Evolutionary conservation across 2,113 vertebrate species (phyloP).

Genomic region (Diglossa brunneiventris): DNA sequence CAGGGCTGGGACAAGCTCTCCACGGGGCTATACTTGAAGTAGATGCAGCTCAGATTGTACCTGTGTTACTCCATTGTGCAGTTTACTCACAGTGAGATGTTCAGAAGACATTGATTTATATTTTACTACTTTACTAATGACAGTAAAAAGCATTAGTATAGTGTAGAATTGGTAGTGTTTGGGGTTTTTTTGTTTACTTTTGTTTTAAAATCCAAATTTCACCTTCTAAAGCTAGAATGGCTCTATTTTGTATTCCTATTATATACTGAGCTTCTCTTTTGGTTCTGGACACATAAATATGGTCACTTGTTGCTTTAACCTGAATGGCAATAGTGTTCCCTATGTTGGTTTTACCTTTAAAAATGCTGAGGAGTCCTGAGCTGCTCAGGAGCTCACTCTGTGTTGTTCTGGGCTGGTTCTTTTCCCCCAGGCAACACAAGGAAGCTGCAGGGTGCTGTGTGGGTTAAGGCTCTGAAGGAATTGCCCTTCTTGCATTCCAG

Average conservation of each 20-base stretch:
- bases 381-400: not conserved
- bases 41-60: not conserved
- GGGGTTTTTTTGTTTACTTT: too few species aligned
- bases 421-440: fast-evolving
- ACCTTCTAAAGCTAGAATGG: not conserved
- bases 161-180: not conserved
- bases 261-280: not conserved
- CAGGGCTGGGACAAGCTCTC: not conserved
- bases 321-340: not conserved
- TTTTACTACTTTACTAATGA: not conserved
- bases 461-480: not conserved
- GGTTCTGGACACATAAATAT: fast-evolving
- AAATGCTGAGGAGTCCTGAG: not conserved
- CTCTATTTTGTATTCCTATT: not conserved
- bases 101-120: not conserved
- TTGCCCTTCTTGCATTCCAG: not conserved
- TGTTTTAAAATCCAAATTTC: not conserved
- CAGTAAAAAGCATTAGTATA: not conserved
- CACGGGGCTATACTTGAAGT: fast-evolving
- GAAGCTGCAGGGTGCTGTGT: not conserved
- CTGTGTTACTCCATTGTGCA: not conserved
- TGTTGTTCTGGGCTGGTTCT: not conserved
- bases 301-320: not conserved
- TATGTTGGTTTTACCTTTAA: fast-evolving
- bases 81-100: not conserved